Evolutionary conservation across 2,888 invertebrate genomes (phyloP).

Genomic region (Siphlonurus alternatus): DNA sequence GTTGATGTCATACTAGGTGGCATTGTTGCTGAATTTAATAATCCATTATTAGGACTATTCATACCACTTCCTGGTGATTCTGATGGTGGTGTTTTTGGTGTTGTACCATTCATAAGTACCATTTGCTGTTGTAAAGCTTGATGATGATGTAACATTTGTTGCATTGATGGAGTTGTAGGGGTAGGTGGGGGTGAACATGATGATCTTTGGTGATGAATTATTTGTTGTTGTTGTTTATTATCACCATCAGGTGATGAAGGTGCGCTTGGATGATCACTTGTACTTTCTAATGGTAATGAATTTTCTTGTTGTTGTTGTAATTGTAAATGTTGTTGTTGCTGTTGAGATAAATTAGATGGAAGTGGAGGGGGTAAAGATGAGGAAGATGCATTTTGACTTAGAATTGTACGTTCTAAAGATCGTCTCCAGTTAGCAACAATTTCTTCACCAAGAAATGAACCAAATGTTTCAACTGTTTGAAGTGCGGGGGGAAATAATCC

Average conservation of each 20-base stretch:
- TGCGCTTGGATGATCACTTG: background rate
- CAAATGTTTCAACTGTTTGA: slow-evolving; percentile 52
- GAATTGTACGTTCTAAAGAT: slow-evolving; percentile 39
- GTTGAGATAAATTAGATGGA: slow-evolving; percentile 11
- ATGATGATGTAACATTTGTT: slow-evolving; percentile 1
- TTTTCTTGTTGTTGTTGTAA: slow-evolving; percentile 5
- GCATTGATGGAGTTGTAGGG: background rate
- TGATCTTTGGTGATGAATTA: background rate
- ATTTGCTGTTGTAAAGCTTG: background rate
- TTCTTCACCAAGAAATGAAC: slow-evolving; percentile 62
- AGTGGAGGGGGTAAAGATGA: slow-evolving; percentile 16
- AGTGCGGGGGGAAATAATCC: slow-evolving; percentile 34
- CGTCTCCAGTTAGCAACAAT: slow-evolving; percentile 65
- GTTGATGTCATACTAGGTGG: background rate
- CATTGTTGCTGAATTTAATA: background rate
- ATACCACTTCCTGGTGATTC: slow-evolving; percentile 20
- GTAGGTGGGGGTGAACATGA: background rate
- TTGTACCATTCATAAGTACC: background rate
- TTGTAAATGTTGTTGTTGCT: slow-evolving; percentile 8
- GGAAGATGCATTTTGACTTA: slow-evolving; percentile 20
- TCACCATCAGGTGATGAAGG: background rate
- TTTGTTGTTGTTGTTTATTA: background rate
- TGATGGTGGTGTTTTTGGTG: background rate
- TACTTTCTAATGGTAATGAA: background rate
- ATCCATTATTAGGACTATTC: slow-evolving; percentile 33